Evolutionary conservation across 2,888 invertebrate genomes (phyloP).

Genomic region (Thelaira solivaga): DNA sequence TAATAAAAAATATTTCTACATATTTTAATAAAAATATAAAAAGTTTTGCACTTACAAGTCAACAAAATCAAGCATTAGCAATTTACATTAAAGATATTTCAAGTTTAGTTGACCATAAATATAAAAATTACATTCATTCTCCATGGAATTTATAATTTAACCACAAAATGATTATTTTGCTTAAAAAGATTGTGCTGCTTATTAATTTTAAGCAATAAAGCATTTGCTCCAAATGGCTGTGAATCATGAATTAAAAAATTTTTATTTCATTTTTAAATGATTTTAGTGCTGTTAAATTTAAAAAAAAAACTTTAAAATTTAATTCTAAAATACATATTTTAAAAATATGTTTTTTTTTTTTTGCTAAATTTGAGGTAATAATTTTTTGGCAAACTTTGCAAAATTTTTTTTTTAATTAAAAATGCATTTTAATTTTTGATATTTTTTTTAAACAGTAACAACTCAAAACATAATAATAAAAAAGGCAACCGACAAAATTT

Average conservation of each 20-base stretch:
- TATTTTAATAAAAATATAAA: not conserved
- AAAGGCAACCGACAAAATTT: too few relatives aligned
- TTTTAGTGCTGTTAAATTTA: too few relatives aligned
- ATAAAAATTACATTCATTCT: not conserved
- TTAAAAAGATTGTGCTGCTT: not conserved
- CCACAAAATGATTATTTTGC: conserved; percentile 3
- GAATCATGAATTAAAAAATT: conserved; percentile 33
- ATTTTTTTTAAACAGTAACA: too few relatives aligned
- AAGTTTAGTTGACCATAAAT: conserved; percentile 37
- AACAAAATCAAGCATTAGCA: not conserved
- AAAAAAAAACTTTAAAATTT: too few relatives aligned
- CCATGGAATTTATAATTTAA: conserved; percentile 5
- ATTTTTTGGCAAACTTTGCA: too few relatives aligned
- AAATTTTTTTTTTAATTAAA: too few relatives aligned
- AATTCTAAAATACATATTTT: too few relatives aligned
- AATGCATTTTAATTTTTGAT: too few relatives aligned
- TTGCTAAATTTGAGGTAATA: too few relatives aligned
- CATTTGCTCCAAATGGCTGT: conserved; percentile 16
- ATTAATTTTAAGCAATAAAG: not conserved
- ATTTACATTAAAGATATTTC: conserved; percentile 6
- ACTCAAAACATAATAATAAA: too few relatives aligned
- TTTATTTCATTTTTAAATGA: too few relatives aligned
- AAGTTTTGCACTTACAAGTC: not conserved
- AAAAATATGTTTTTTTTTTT: too few relatives aligned
- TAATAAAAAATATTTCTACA: conserved; percentile 18